A percentile compares a stretch with the other conserved stretches of the same genome.
Conservation (phyloP, 2,888 invertebrate species). For the Stenolophus ochropezus region DNA sequence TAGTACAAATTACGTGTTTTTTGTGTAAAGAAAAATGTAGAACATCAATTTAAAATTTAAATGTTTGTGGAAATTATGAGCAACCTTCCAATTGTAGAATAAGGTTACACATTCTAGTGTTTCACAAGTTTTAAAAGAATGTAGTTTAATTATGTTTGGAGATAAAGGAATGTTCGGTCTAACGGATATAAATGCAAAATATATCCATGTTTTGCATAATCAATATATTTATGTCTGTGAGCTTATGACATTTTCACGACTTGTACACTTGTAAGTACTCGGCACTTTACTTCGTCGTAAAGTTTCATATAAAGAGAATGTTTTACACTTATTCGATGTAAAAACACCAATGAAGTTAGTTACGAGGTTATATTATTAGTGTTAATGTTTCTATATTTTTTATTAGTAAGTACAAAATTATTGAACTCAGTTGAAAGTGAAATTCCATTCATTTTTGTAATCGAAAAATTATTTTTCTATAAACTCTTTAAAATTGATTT, state of each 20-base stretch:
- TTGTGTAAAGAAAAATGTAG: constrained; percentile 13
- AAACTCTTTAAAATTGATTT: no score
- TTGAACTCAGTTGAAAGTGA: neutral
- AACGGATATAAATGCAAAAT: constrained; percentile 27
- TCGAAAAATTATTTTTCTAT: neutral
- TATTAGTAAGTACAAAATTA: neutral
- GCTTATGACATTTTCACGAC: constrained; percentile 26
- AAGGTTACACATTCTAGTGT: neutral
- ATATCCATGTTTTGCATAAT: constrained; percentile 21
- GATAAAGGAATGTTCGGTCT: constrained; percentile 3
- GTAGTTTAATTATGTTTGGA: neutral
- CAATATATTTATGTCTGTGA: neutral
- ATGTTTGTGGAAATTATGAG: neutral
- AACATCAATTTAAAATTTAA: neutral
- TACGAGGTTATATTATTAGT: constrained; percentile 2
- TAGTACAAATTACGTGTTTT: no score
- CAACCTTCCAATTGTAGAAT: neutral
- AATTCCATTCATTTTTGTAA: neutral
- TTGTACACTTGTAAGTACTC: constrained; percentile 36
- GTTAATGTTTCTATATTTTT: neutral
- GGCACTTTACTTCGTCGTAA: constrained; percentile 17
- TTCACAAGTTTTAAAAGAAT: neutral
- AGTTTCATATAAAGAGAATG: constrained; percentile 20
- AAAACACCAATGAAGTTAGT: constrained; percentile 2
- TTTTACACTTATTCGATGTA: neutral